Evolutionary conservation across 2,797 vertebrate species (phyloP).

Genomic region (Lutra lutra): DNA sequence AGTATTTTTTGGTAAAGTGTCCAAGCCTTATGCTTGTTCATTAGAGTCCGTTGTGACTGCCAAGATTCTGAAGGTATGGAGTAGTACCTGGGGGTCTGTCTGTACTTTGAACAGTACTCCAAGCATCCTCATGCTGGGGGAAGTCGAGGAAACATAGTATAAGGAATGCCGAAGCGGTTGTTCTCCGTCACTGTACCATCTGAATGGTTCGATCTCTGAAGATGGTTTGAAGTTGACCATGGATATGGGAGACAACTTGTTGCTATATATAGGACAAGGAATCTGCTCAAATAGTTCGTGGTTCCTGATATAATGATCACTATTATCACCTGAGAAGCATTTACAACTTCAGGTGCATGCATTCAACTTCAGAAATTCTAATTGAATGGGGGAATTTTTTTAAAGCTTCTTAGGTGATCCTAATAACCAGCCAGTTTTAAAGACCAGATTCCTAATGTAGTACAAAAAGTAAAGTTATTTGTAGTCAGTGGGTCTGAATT

Average conservation of each 20-base stretch:
- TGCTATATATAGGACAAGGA: background rate
- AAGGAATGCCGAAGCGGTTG: background rate
- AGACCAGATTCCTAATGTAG: background rate
- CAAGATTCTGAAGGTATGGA: background rate
- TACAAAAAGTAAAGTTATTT: background rate
- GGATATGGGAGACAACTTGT: background rate
- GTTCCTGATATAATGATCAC: background rate
- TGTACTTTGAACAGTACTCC: background rate
- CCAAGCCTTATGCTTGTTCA: background rate
- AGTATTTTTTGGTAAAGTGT: background rate
- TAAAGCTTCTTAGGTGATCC: background rate
- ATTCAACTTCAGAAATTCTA: constrained; percentile 34
- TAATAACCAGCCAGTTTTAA: constrained; percentile 35
- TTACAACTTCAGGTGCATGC: background rate
- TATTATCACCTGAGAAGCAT: constrained; percentile 23
- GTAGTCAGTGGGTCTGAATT: background rate
- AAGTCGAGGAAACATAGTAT: background rate
- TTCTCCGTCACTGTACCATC: background rate
- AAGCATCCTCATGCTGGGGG: background rate
- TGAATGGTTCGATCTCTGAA: constrained; percentile 14
- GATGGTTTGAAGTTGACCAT: background rate
- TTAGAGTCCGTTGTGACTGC: background rate
- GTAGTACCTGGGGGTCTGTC: background rate
- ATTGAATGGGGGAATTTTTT: background rate
- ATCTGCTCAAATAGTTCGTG: background rate